Evolutionary conservation across 2,113 vertebrate genomes (phyloP).

Genomic region (Protobothrops mucrosquamatus): DNA sequence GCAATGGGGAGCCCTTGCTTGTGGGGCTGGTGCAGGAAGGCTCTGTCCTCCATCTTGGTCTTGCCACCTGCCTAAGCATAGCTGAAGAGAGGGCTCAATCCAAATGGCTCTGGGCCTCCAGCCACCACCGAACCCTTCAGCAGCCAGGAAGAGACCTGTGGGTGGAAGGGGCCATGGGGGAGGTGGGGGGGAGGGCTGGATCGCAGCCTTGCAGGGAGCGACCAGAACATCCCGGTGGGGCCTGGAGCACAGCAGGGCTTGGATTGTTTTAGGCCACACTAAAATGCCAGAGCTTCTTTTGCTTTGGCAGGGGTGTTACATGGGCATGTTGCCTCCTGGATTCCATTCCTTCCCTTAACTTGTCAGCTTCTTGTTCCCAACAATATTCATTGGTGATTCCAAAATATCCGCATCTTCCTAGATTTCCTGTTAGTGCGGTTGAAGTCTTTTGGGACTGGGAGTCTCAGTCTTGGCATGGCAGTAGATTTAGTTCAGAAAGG

Average conservation of each 20-base stretch:
- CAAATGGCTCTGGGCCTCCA: constrained; percentile 34
- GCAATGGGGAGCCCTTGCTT: constrained; percentile 54
- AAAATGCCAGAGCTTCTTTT: accelerated
- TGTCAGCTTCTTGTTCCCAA: not conserved
- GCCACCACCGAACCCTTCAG: not conserved
- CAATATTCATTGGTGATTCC: not conserved
- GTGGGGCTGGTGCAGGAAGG: not conserved
- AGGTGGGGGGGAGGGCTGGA: not conserved
- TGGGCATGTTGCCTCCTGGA: not conserved
- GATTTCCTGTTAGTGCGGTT: not conserved
- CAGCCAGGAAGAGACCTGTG: constrained; percentile 7
- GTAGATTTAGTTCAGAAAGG: not conserved
- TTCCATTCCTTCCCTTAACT: constrained; percentile 1
- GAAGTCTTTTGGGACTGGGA: not conserved
- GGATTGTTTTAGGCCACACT: accelerated
- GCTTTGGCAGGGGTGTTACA: not conserved
- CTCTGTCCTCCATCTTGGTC: constrained; percentile 33
- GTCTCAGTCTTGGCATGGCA: not conserved
- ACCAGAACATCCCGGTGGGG: too few relatives aligned
- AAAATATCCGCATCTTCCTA: not conserved
- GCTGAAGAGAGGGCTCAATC: constrained; percentile 54
- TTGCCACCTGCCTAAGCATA: constrained; percentile 39
- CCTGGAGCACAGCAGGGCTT: not conserved
- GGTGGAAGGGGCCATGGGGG: not conserved
- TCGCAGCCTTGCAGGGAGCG: not conserved